A percentile compares a stretch with the other conserved stretches of the same genome.
These are phyloP conservation scores for Pachymerium ferrugineum DNA, from an alignment of 2,888 invertebrate species.

Conservation along the genomic window DNA sequence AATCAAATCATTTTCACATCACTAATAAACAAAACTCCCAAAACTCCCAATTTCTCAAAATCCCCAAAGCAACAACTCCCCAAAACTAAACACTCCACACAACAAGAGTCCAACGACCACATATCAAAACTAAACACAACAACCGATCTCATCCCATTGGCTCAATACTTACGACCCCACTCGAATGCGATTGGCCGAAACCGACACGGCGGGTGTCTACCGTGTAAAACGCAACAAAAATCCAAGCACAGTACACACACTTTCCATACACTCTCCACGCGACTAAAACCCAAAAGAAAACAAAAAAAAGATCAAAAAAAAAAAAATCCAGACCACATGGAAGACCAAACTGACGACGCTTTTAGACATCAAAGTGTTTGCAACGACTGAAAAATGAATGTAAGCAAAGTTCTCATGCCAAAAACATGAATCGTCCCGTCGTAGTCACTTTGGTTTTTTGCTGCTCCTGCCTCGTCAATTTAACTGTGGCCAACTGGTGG, in stretches of 20 bases:
- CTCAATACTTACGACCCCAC: conserved; percentile 16
- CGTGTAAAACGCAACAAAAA: too few relatives aligned
- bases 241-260: not conserved
- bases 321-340: not conserved
- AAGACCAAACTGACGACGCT: not conserved
- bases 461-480: not conserved
- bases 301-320: not conserved
- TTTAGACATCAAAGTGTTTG: not conserved
- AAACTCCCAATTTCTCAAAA: too few relatives aligned
- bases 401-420: not conserved
- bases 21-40: too few relatives aligned
- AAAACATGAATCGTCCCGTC: conserved; percentile 20
- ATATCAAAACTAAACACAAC: too few relatives aligned
- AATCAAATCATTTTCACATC: too few relatives aligned
- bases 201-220: not conserved
- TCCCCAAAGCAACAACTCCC: too few relatives aligned
- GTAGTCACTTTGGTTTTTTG: not conserved
- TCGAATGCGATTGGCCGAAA: not conserved
- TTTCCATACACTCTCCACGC: not conserved
- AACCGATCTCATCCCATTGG: not conserved
- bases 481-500: not conserved
- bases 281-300: not conserved
- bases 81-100: too few relatives aligned
- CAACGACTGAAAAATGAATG: not conserved
- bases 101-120: too few relatives aligned